Conservation (phyloP, 2,888 invertebrate species). For the Lithosia quadra region DNA sequence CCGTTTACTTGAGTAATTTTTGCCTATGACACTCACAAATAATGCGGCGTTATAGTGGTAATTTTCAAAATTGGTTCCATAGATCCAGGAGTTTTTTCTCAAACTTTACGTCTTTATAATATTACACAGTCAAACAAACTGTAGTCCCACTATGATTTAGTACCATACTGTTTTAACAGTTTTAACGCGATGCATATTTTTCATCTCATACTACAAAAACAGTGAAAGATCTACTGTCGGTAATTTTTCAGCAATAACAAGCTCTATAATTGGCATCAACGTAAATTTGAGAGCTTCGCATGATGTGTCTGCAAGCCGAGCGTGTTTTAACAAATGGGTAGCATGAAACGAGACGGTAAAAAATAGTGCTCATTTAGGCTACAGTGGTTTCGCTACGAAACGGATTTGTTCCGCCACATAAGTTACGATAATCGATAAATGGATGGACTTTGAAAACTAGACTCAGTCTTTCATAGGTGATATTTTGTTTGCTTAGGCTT, state of each 20-base stretch:
- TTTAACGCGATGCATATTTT: conserved; percentile 6
- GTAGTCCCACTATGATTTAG: too few species aligned
- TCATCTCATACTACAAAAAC: conserved; percentile 37
- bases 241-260: conserved; percentile 79
- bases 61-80: too few species aligned
- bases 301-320: conserved; percentile 57
- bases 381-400: conserved; percentile 43
- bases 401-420: conserved; percentile 52
- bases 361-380: conserved; percentile 54
- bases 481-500: conserved; percentile 19
- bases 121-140: too few species aligned
- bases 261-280: conserved; percentile 73
- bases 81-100: too few species aligned
- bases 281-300: conserved; percentile 72
- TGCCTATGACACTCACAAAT: too few species aligned
- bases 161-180: too few species aligned
- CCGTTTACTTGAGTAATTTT: too few species aligned
- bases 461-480: conserved; percentile 30
- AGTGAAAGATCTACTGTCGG: conserved; percentile 57
- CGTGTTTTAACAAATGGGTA: conserved; percentile 54
- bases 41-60: too few species aligned
- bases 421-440: conserved; percentile 50
- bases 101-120: too few species aligned
- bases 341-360: conserved; percentile 50
- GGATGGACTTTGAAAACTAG: conserved; percentile 39